Evolutionary conservation across 2,113 vertebrate species (phyloP), one percentile per base, ranked within the genome.

Genomic region (Epinephelus lanceolatus): DNA sequence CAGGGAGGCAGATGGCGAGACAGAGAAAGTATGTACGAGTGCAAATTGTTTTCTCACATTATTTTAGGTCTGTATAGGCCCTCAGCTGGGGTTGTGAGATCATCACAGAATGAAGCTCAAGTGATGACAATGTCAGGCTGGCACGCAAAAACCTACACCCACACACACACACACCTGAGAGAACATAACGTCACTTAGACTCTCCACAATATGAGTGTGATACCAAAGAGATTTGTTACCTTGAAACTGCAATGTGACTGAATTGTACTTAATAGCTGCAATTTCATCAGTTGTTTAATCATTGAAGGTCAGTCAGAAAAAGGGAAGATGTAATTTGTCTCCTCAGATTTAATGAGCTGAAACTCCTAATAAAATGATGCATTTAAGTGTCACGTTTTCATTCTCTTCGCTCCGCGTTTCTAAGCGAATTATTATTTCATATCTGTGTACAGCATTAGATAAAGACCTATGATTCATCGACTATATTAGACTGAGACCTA

Each of bases 31-130:
- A 81, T 70, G 80, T 73, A 70, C 18, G 86, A 84, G 89, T 79
- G 88, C 84, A 89, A 83, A 89, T 83, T 88, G 83, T 85, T 83
- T 89, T 92, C 79, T 80, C 90, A 86, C 91, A 62, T 92, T 92
- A 92, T 91, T 91, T 89, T 42, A 69, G 77, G 73, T 75, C 30
- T 83, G 62, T 65, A 52, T 53, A 66, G 57, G 73, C 53, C 14
- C 83, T 82, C 77, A 81, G 76, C 47, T 14, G 62, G 81, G 79
- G 75, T 56, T 68, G 80, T 89, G 89, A 91, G 81, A 85, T 89
- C 89, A 89, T 86, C 42, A 9, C 47, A 61, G 63, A 80, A 59
- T 9, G 65, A 62, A 72, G 17, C 59, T 53, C 9, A 0, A 79
- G 76, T 21, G 80, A 83, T 91, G 90, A 89, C 87, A 91, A 74